Evolutionary conservation across 1,140 invertebrate genomes (phyloP).

Genomic region (Venturia canescens): DNA sequence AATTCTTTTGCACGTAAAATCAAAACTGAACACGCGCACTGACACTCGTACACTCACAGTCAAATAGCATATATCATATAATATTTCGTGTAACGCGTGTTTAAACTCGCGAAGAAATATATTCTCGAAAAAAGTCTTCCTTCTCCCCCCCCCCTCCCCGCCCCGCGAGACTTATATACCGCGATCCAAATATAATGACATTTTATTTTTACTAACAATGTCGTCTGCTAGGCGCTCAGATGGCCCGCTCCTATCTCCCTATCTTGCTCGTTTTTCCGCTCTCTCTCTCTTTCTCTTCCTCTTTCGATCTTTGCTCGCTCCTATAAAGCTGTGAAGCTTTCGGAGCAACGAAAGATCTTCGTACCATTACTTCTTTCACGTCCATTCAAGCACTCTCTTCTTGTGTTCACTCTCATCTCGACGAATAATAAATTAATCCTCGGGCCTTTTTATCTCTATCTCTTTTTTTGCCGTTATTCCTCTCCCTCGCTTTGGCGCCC

Average conservation of each 20-base stretch:
- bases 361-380: slow-evolving; percentile 37
- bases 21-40: background rate
- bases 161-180: slow-evolving; percentile 48
- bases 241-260: slow-evolving; percentile 38
- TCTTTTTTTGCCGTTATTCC: background rate
- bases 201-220: slow-evolving; percentile 69
- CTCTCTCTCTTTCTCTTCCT: slow-evolving; percentile 17
- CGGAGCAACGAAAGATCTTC: slow-evolving; percentile 32
- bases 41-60: slow-evolving; percentile 16
- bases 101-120: slow-evolving; percentile 25
- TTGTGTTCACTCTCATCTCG: slow-evolving; percentile 27
- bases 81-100: background rate
- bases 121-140: slow-evolving; percentile 27
- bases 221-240: slow-evolving; percentile 62
- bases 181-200: slow-evolving; percentile 65
- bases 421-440: background rate
- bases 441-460: background rate
- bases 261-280: slow-evolving; percentile 46
- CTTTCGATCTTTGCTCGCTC: slow-evolving; percentile 29
- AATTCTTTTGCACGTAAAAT: slow-evolving; percentile 5
- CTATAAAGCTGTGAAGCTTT: slow-evolving; percentile 27
- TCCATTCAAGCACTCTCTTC: slow-evolving; percentile 37
- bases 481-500: background rate
- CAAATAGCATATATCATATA: too few species aligned
- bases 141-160: slow-evolving; percentile 18